These are phyloP conservation scores for Eilema caniola DNA, from an alignment of 2,888 invertebrate genomes.

Conservation along the genomic window DNA sequence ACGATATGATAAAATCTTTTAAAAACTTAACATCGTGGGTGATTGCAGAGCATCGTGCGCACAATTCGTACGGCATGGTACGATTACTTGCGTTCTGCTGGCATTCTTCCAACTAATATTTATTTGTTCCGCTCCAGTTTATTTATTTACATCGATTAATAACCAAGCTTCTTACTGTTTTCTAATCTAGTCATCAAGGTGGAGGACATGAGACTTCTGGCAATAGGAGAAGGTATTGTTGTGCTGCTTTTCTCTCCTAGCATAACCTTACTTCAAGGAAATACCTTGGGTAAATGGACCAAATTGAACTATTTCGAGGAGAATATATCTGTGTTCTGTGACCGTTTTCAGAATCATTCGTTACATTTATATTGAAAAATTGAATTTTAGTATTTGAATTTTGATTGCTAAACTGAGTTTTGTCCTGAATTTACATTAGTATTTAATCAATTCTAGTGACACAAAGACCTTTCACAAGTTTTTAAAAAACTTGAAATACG, in stretches of 20 bases:
- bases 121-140: conserved; percentile 70
- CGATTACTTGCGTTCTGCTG: conserved; percentile 56
- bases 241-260: neutral
- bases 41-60: conserved; percentile 60
- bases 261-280: neutral
- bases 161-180: conserved; percentile 50
- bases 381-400: neutral
- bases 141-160: conserved; percentile 71
- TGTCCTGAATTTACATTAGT: too few relatives aligned
- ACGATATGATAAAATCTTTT: conserved; percentile 45
- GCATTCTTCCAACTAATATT: conserved; percentile 67
- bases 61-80: conserved; percentile 48
- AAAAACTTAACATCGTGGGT: conserved; percentile 52
- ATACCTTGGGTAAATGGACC: neutral
- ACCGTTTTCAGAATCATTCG: neutral
- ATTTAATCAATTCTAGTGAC: too few relatives aligned
- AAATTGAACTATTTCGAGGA: neutral
- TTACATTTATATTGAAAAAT: neutral
- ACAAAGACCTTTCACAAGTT: too few relatives aligned
- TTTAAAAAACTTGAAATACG: too few relatives aligned
- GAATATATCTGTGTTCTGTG: neutral
- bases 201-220: conserved; percentile 20
- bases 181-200: conserved; percentile 54
- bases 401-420: neutral
- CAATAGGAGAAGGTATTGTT: neutral